Evolutionary conservation across 2,888 invertebrate genomes (phyloP).

Genomic region (Acanthosoma haemorrhoidale): DNA sequence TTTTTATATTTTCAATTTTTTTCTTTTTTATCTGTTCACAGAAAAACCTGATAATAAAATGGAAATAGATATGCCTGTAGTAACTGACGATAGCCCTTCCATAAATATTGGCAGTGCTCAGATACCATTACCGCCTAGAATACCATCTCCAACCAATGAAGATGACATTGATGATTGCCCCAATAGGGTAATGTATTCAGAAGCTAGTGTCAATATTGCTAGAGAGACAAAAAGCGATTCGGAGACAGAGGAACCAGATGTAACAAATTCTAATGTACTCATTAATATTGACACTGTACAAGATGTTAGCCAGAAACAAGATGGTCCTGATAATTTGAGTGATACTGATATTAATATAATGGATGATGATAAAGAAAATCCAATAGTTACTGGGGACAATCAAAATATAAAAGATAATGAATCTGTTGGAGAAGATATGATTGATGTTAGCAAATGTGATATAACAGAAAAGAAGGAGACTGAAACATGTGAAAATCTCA

Average conservation of each 20-base stretch:
- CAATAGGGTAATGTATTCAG: slow-evolving; percentile 79
- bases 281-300: neutral
- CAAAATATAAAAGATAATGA: slow-evolving; percentile 12
- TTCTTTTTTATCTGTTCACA: neutral
- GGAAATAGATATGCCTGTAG: neutral
- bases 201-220: slow-evolving; percentile 70
- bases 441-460: neutral
- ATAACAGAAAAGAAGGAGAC: too few species aligned
- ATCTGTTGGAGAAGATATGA: neutral
- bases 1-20: too few species aligned
- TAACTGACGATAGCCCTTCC: neutral
- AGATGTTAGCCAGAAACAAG: neutral
- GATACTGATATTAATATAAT: slow-evolving; percentile 53
- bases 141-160: slow-evolving; percentile 19
- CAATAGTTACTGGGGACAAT: slow-evolving; percentile 37
- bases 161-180: slow-evolving; percentile 61
- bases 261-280: neutral
- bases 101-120: neutral
- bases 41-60: neutral
- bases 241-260: slow-evolving; percentile 23
- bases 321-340: slow-evolving; percentile 47
- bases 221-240: slow-evolving; percentile 48
- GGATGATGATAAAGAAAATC: slow-evolving; percentile 45
- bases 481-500: neutral
- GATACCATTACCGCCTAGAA: slow-evolving; percentile 7